Conservation (phyloP, 2,888 invertebrate genomes). For the Pristionchus maxplancki region DNA sequence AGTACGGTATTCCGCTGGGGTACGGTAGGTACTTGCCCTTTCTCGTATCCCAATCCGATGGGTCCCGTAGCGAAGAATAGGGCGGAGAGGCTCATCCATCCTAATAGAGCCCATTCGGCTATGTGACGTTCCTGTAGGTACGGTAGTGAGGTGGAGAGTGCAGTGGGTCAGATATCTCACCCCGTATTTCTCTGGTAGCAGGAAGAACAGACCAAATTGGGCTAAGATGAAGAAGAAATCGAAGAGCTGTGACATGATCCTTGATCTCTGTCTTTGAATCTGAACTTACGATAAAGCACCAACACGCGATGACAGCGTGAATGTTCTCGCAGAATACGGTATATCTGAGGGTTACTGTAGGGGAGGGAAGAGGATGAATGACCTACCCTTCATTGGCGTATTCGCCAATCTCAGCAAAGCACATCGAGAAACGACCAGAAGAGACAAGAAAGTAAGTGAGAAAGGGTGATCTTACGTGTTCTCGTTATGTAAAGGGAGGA, state of each 20-base stretch:
- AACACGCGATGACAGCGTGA: conserved; percentile 20
- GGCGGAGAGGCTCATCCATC: conserved; percentile 26
- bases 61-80: neutral
- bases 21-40: neutral
- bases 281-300: conserved; percentile 25
- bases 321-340: conserved; percentile 45
- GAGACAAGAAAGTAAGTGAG: neutral
- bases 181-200: conserved; percentile 25
- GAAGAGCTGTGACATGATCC: neutral
- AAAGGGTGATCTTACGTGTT: neutral
- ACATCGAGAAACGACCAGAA: conserved; percentile 19
- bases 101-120: conserved; percentile 16
- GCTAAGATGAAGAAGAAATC: conserved; percentile 20
- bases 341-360: conserved; percentile 27
- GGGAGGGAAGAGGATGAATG: neutral
- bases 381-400: conserved; percentile 33
- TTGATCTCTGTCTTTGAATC: neutral
- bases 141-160: neutral
- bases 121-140: conserved; percentile 27
- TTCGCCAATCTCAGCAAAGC: conserved; percentile 48
- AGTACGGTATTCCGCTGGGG: neutral
- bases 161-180: neutral
- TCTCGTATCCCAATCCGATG: conserved; percentile 17
- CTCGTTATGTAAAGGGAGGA: neutral
- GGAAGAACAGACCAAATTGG: conserved; percentile 20